These are phyloP conservation scores for Cliona cf. orientalis DNA, from an alignment of 37 sponge, comb jelly and placozoan species.

Conservation along the genomic window DNA sequence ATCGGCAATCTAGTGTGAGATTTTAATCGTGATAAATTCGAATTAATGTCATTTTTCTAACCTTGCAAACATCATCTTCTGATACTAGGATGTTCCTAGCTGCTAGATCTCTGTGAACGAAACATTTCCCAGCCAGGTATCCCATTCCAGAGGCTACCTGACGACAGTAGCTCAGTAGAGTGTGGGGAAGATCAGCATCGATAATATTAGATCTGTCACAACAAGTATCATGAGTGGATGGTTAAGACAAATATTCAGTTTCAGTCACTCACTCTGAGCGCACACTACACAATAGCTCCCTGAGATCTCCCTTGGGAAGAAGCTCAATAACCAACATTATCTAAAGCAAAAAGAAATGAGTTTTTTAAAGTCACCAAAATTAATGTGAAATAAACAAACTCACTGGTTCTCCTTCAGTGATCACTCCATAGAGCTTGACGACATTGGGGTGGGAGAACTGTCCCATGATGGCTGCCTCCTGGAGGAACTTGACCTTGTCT, in stretches of 20 bases:
- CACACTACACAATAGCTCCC: constrained; percentile 13
- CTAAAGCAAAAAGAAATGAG: not conserved
- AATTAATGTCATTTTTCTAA: not conserved
- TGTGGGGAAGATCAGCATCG: no score
- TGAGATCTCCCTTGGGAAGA: constrained; percentile 65
- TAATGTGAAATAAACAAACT: no score
- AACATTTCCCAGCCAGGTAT: constrained; percentile 33
- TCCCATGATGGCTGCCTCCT: constrained; percentile 83
- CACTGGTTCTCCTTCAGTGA: constrained; percentile 59
- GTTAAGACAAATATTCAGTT: not conserved
- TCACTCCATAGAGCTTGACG: constrained; percentile 64
- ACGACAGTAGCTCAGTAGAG: constrained; percentile 35
- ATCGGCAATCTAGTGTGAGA: constrained; percentile 40
- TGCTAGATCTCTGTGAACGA: constrained; percentile 50
- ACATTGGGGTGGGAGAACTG: constrained; percentile 76
- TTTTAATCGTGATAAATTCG: not conserved
- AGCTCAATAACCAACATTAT: constrained; percentile 84
- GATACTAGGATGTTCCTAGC: constrained; percentile 54
- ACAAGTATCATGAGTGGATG: no score
- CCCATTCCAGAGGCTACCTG: constrained; percentile 40
- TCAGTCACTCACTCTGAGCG: constrained; percentile 1
- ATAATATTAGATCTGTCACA: no score
- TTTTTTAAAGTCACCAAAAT: not conserved
- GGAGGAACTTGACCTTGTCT: constrained; percentile 66
- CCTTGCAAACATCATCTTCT: constrained; percentile 36